phyloP scores from a whole-genome alignment of 92 coral and sea anemone genomes.

The Bergia puertoricense region DNA sequence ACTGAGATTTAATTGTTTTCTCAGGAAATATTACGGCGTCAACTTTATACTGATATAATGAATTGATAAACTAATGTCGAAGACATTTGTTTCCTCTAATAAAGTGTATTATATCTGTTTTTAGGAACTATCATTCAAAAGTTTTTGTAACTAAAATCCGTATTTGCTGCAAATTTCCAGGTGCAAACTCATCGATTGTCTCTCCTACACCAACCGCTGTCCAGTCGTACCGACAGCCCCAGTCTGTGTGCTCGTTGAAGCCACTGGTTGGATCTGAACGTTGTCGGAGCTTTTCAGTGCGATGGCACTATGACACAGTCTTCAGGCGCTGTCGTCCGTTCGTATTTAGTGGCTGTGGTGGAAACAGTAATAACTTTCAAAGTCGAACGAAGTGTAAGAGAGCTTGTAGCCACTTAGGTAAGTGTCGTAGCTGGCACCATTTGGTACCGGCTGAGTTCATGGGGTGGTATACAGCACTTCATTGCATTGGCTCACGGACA shows the following conservation, averaged over 20 bases:
- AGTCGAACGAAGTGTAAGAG: conserved; percentile 60
- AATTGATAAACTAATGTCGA: too few species aligned
- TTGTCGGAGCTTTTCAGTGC: conserved; percentile 66
- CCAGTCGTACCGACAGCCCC: not conserved
- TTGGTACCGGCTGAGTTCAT: too few species aligned
- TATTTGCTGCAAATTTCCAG: conserved; percentile 3
- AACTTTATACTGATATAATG: too few species aligned
- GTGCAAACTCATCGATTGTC: not conserved
- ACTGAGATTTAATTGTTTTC: too few species aligned
- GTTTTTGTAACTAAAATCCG: not conserved
- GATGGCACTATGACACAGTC: conserved; percentile 75
- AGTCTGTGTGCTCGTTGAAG: conserved; percentile 8
- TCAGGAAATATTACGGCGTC: too few species aligned
- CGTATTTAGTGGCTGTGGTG: conserved; percentile 88
- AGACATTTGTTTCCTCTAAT: too few species aligned
- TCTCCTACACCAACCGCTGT: conserved; percentile 14
- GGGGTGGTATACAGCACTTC: too few species aligned
- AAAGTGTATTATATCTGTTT: not conserved
- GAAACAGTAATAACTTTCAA: conserved; percentile 80
- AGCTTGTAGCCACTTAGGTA: conserved; percentile 77
- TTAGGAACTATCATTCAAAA: not conserved
- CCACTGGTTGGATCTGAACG: conserved; percentile 61
- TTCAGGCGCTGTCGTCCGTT: conserved; percentile 71
- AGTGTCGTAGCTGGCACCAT: not conserved
- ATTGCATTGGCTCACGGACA: too few species aligned